Evolutionary conservation across 2,888 invertebrate species (phyloP).

Genomic region (Apamea monoglypha): DNA sequence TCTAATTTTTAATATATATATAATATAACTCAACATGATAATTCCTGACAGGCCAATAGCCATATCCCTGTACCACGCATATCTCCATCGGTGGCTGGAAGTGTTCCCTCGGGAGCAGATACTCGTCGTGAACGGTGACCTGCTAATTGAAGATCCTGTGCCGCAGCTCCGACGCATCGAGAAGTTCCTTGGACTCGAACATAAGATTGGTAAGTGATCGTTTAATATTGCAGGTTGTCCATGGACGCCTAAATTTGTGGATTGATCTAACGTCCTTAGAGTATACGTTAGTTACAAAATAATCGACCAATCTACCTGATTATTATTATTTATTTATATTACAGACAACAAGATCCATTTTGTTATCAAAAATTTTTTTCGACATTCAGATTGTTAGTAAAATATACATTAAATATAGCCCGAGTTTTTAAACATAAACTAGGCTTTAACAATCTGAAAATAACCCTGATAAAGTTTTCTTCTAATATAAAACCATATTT

Average conservation of each 20-base stretch:
- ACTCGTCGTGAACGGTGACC: slow-evolving; percentile 98
- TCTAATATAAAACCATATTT: neutral
- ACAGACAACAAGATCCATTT: too few relatives aligned
- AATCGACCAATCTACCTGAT: neutral
- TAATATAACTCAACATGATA: slow-evolving; percentile 12
- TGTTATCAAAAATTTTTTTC: neutral
- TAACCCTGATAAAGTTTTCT: neutral
- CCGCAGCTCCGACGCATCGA: slow-evolving; percentile 96
- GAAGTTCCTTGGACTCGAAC: slow-evolving; percentile 94
- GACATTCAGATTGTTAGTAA: neutral
- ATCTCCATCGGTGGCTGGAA: slow-evolving; percentile 97
- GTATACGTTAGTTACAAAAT: neutral
- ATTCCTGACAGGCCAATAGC: slow-evolving; percentile 92
- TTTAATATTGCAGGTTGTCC: neutral
- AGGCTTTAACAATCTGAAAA: neutral
- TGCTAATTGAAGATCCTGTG: slow-evolving; percentile 96
- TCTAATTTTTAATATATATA: too few relatives aligned
- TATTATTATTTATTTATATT: too few relatives aligned
- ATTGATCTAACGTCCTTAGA: neutral
- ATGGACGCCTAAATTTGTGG: neutral
- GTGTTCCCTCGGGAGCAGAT: slow-evolving; percentile 97
- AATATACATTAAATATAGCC: neutral
- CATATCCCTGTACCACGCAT: slow-evolving; percentile 97
- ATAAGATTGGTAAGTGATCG: slow-evolving; percentile 85
- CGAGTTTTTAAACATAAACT: neutral